phyloP scores from a whole-genome alignment of 1,140 invertebrate species.

The Aphaenogaster rudis region DNA sequence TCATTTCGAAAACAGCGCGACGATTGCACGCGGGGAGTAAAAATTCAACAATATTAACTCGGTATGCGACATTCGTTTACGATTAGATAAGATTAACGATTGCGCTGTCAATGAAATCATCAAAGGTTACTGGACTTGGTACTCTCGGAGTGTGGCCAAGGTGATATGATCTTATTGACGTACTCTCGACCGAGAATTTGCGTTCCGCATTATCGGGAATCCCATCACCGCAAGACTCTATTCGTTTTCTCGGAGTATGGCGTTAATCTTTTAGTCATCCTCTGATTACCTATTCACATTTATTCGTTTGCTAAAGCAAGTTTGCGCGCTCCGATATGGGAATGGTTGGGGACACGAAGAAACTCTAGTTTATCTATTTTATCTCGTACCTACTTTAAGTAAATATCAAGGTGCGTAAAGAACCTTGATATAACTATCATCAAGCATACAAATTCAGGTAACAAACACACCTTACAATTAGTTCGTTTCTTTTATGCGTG shows the following conservation, averaged over 20 bases:
- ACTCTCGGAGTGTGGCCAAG: not conserved
- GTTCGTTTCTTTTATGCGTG: not conserved
- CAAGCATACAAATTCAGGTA: not conserved
- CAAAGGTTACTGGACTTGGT: slow-evolving; percentile 27
- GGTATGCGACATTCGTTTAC: not conserved
- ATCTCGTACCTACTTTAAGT: not conserved
- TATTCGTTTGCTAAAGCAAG: not conserved
- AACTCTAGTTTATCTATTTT: not conserved
- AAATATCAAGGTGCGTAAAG: not conserved
- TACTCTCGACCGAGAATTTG: not conserved
- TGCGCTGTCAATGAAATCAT: slow-evolving; percentile 28
- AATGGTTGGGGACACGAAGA: not conserved
- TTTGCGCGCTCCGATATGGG: not conserved
- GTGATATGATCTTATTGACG: not conserved
- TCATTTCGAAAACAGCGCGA: not conserved
- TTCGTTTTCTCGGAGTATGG: not conserved
- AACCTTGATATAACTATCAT: not conserved
- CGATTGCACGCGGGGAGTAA: not conserved
- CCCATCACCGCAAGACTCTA: not conserved
- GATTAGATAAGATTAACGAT: slow-evolving; percentile 45
- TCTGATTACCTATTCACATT: not conserved
- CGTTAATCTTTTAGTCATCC: not conserved
- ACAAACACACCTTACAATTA: not conserved
- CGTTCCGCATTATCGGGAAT: not conserved
- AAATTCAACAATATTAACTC: not conserved